Evolutionary conservation across 2,113 vertebrate species (phyloP).

Genomic region (Crotalus horridus): DNA sequence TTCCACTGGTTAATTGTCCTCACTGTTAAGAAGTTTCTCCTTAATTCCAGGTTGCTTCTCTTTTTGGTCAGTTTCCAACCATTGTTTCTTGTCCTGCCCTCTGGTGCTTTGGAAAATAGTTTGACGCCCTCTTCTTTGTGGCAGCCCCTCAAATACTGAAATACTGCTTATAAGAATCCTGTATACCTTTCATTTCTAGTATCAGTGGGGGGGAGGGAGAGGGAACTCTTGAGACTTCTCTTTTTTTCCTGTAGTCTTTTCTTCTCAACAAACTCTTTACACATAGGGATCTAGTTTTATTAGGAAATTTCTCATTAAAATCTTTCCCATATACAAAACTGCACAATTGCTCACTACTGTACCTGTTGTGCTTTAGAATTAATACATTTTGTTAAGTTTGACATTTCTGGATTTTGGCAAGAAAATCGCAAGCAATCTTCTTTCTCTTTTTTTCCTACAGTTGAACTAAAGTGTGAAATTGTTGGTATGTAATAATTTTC

Average conservation of each 20-base stretch:
- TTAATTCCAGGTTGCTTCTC: no score
- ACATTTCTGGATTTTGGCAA: not conserved
- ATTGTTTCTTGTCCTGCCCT: no score
- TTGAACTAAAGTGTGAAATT: not conserved
- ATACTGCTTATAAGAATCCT: not conserved
- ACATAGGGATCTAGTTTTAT: not conserved
- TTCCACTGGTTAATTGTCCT: no score
- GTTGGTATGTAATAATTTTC: not conserved
- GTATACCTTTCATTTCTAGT: not conserved
- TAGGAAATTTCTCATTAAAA: not conserved
- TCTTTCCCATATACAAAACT: not conserved
- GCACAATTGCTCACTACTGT: not conserved
- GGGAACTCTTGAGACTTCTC: not conserved
- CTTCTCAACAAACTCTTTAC: not conserved
- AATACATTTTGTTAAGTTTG: not conserved
- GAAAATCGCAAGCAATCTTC: not conserved
- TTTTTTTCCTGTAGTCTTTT: not conserved
- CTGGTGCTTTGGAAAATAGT: no score
- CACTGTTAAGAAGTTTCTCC: no score
- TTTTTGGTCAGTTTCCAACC: no score
- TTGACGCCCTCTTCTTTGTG: no score
- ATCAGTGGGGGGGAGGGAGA: not conserved
- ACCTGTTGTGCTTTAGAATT: not conserved
- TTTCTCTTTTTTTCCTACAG: not conserved
- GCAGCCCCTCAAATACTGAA: no score